Percentiles rank a stretch among this genome's conserved stretches.
Evolutionary conservation across 2,888 invertebrate genomes (phyloP).

Genomic region (Cataglyphis livida): DNA sequence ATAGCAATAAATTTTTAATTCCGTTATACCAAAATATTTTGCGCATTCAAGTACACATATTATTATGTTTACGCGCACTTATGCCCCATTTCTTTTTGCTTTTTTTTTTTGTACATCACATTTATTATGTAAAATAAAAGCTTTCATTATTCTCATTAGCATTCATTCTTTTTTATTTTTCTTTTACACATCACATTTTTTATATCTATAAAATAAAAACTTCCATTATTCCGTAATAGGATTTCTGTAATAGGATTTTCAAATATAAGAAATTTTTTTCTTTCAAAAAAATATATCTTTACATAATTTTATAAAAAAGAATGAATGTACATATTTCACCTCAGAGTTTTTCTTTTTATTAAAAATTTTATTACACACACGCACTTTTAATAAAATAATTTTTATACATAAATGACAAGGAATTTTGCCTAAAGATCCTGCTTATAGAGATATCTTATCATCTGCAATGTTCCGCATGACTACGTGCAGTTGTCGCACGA

Average conservation of each 20-base stretch:
- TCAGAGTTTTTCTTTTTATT: background rate
- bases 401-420: background rate
- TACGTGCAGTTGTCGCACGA: conserved; percentile 33
- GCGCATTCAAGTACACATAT: background rate
- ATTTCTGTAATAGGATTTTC: no score
- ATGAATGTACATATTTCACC: background rate
- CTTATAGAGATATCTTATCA: background rate
- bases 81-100: background rate
- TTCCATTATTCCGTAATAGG: background rate
- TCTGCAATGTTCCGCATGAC: background rate
- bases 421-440: background rate
- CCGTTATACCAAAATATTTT: conserved; percentile 9
- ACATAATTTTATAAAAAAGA: background rate
- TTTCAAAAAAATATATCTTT: background rate
- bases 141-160: background rate
- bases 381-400: background rate
- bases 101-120: background rate
- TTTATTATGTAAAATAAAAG: background rate
- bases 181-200: background rate
- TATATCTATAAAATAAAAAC: background rate
- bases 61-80: background rate
- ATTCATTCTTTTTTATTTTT: background rate
- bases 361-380: background rate
- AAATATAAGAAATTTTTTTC: background rate
- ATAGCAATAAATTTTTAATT: conserved; percentile 38